Base-by-base conservation (phyloP, 1,140 invertebrate species). In the Bombus waltoni region DNA sequence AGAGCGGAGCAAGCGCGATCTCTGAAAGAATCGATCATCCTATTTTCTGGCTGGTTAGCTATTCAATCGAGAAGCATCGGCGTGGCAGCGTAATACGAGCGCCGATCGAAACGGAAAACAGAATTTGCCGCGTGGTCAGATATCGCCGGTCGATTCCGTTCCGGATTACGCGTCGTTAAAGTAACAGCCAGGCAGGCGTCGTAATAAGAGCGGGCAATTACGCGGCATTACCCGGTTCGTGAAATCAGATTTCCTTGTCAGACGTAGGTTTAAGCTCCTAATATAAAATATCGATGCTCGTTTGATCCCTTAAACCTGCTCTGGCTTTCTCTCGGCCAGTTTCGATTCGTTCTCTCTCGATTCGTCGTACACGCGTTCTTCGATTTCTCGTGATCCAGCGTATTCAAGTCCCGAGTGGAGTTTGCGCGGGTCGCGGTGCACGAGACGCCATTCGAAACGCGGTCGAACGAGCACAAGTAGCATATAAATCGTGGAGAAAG, bases 191-290 rank as follows among this genome's bases (percentile, higher is more conserved):
- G 65, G 77, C 80, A 83, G 38, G 44, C 8, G 70, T 35, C 62
- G 81, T 89, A 89, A 84, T 81, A 89, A 87, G 85, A 83, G 70
- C 88, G 76, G 74, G 53, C 88, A 90, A 90, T 89, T 89, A 84
- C 78, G 66, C 35, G 40, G 83, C 65, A 83, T 74, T 79, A 83
- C 72, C 32, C 53, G 70, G 78, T 71, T 79, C 62, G 62, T 25
- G 74, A 70, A 84, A 84, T 82, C 70, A 73, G 80, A 82, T 82
- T 81, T 82, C 40, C 72, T 35, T 11, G 80, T 62, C 70, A 38
- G 40, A 73, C 70, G 53, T 32, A 47, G n/a, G 72, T 42, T 81
- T 82, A 82, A 47, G 72, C 57, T 82, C 28, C 80, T 75, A 75
- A 65, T 75, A 75, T 75, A 75, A 82, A 82, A 82, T 82, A 82